Evolutionary conservation across 2,113 vertebrate genomes (phyloP).

Genomic region (Vanacampus margaritifer): DNA sequence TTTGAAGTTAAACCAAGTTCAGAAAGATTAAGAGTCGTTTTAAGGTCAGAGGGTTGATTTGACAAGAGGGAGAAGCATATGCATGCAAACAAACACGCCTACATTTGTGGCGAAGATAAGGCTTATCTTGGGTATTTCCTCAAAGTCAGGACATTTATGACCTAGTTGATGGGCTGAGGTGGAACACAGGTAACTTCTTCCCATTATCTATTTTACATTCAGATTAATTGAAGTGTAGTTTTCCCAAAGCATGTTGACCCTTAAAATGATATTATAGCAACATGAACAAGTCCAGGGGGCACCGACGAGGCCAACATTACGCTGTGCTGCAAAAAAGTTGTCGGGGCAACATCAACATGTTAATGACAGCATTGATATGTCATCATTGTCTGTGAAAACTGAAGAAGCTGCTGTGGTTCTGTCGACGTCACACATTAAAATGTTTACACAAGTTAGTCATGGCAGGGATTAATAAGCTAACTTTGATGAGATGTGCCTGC

Average conservation of each 20-base stretch:
- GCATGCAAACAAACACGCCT: slow-evolving; percentile 23
- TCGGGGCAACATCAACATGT: too few relatives aligned
- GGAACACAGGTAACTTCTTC: background rate
- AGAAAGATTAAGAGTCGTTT: background rate
- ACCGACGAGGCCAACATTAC: too few relatives aligned
- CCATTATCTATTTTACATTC: background rate
- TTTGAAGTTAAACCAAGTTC: background rate
- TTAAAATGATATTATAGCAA: too few relatives aligned
- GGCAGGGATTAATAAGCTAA: background rate
- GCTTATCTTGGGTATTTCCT: slow-evolving; percentile 25
- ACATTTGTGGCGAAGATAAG: background rate
- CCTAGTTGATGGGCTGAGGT: background rate
- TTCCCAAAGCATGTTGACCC: background rate
- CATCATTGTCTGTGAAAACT: too few relatives aligned
- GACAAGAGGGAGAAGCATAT: background rate
- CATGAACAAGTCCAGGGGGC: too few relatives aligned
- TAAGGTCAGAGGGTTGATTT: slow-evolving; percentile 14
- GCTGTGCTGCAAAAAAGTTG: too few relatives aligned
- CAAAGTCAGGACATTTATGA: slow-evolving; percentile 5
- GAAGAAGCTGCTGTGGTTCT: too few relatives aligned
- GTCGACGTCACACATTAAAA: too few relatives aligned
- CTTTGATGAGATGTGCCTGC: background rate
- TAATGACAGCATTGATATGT: too few relatives aligned
- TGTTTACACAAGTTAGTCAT: background rate
- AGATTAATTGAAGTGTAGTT: background rate